phyloP scores from a whole-genome alignment of 2,888 invertebrate genomes.

The Eristalis intricaria region DNA sequence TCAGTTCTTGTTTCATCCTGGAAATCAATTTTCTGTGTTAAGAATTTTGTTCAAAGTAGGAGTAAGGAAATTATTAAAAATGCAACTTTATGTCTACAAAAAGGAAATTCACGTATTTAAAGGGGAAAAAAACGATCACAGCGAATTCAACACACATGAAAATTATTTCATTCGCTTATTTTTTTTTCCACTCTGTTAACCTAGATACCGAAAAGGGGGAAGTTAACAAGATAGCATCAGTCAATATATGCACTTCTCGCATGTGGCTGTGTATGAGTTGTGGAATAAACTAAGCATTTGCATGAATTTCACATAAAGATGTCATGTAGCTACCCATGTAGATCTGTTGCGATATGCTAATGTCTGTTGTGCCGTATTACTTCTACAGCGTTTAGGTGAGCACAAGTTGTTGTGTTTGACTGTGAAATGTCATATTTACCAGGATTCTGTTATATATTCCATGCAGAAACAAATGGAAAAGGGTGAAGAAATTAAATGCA shows the following conservation, averaged over 20 bases:
- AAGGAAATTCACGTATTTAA: too few relatives aligned
- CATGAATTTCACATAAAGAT: slow-evolving; percentile 81
- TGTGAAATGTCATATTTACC: slow-evolving; percentile 28
- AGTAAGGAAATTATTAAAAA: too few relatives aligned
- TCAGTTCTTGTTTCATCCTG: background rate
- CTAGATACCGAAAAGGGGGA: slow-evolving; percentile 62
- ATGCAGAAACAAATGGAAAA: background rate
- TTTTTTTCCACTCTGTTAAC: slow-evolving; percentile 35
- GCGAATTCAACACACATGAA: background rate
- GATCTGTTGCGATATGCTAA: slow-evolving; percentile 73
- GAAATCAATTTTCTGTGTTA: background rate
- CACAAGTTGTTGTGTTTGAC: slow-evolving; percentile 14
- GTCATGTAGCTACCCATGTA: slow-evolving; percentile 75
- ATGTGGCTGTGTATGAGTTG: slow-evolving; percentile 56
- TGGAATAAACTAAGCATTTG: slow-evolving; percentile 75
- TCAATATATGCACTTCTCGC: slow-evolving; percentile 55
- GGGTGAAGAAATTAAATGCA: slow-evolving; percentile 12
- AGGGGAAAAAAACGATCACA: too few relatives aligned
- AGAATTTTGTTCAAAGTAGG: background rate
- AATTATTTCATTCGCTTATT: background rate
- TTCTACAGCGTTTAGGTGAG: slow-evolving; percentile 33
- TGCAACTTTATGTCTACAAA: too few relatives aligned
- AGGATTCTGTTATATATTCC: slow-evolving; percentile 21
- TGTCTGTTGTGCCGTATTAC: slow-evolving; percentile 31
- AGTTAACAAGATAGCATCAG: slow-evolving; percentile 66